Conservation (phyloP, 2,888 invertebrate species). For the Argyresthia albistria region DNA sequence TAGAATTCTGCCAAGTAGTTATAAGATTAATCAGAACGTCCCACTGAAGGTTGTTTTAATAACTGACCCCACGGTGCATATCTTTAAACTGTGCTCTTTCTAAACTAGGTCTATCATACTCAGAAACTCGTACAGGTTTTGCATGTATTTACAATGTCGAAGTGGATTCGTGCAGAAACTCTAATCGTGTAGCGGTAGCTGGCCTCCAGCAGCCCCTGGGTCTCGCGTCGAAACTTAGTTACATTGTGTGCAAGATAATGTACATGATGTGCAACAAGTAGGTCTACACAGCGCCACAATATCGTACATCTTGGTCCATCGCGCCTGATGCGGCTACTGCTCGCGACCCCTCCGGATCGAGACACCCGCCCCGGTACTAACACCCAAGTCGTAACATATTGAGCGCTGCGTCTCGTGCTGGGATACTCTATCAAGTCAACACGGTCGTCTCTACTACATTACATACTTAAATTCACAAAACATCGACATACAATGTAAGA, state of each 20-base stretch:
- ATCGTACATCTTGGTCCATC: constrained; percentile 28
- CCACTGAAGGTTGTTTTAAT: constrained; percentile 25
- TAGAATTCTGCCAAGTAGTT: constrained; percentile 29
- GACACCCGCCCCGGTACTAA: neutral
- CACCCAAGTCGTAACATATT: constrained; percentile 57
- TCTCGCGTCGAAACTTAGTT: constrained; percentile 21
- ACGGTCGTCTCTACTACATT: constrained; percentile 21
- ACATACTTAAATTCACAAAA: constrained; percentile 10
- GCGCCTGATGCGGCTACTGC: no score
- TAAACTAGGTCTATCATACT: constrained; percentile 14
- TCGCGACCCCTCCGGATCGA: constrained; percentile 11
- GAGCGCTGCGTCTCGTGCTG: constrained; percentile 35
- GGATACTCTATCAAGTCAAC: constrained; percentile 21
- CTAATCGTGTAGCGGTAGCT: constrained; percentile 59
- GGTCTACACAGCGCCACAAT: constrained; percentile 40
- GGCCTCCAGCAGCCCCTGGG: constrained; percentile 64
- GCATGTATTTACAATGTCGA: neutral
- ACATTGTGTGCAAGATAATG: constrained; percentile 42
- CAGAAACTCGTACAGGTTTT: constrained; percentile 15
- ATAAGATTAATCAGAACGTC: constrained; percentile 23
- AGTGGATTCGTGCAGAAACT: constrained; percentile 47
- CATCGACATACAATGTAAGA: constrained; percentile 18
- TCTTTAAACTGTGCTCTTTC: constrained; percentile 39
- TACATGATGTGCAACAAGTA: constrained; percentile 49
- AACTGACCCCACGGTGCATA: constrained; percentile 19